Conservation (phyloP, 2,888 invertebrate genomes). For the Troides oblongomaculatus region DNA sequence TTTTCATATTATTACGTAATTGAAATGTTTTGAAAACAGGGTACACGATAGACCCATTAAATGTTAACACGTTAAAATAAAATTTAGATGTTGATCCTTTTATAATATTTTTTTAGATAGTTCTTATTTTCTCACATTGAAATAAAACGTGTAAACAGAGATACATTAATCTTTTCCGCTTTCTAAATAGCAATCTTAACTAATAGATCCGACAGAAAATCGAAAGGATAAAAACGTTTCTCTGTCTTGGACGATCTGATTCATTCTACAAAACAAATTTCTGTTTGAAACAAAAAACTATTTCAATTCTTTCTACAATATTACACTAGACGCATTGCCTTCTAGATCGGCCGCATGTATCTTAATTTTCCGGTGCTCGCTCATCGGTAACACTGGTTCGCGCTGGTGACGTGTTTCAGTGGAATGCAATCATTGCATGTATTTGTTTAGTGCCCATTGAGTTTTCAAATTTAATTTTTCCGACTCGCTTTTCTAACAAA, state of each 20-base stretch:
- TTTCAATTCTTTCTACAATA: neutral
- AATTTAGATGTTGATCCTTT: too few relatives aligned
- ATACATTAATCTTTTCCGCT: too few relatives aligned
- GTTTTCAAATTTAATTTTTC: neutral
- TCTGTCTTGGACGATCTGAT: too few relatives aligned
- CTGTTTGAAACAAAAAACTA: neutral
- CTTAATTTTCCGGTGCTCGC: constrained; percentile 10
- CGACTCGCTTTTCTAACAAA: neutral
- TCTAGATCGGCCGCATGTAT: neutral
- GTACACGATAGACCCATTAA: too few relatives aligned
- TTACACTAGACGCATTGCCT: neutral
- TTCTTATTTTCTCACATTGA: too few relatives aligned
- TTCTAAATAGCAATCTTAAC: too few relatives aligned
- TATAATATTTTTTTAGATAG: too few relatives aligned
- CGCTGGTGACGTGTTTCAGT: constrained; percentile 2
- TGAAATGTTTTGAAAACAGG: too few relatives aligned
- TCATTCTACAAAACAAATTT: neutral
- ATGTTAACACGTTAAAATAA: too few relatives aligned
- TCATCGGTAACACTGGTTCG: constrained; percentile 11
- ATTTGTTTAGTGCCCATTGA: neutral
- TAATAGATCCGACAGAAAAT: too few relatives aligned
- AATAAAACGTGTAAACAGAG: too few relatives aligned
- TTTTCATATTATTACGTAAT: too few relatives aligned
- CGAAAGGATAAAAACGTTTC: neutral
- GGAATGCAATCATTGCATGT: neutral